Evolutionary conservation across 2,797 vertebrate genomes (phyloP).

Genomic region (Nasua narica): DNA sequence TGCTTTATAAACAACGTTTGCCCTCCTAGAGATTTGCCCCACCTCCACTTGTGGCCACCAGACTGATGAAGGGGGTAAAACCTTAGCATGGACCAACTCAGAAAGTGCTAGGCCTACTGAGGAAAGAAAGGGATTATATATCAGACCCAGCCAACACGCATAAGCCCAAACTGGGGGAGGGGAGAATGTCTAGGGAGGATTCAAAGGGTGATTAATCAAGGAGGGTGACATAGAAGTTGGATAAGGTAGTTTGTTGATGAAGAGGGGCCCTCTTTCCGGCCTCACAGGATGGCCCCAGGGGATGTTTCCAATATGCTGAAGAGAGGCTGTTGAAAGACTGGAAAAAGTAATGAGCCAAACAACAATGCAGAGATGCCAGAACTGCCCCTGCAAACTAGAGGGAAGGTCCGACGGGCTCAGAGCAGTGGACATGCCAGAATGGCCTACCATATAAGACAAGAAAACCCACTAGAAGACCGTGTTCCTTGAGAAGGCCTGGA

Average conservation of each 20-base stretch:
- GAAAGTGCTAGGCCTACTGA: neutral
- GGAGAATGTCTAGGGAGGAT: neutral
- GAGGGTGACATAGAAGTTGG: neutral
- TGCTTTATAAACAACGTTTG: neutral
- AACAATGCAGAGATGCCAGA: neutral
- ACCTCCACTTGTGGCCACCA: neutral
- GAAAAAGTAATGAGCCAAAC: neutral
- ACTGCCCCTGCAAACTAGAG: neutral
- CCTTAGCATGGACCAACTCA: neutral
- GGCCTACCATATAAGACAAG: neutral
- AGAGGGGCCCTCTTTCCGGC: neutral
- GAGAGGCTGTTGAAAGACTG: neutral
- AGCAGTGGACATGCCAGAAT: neutral
- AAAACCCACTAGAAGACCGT: neutral
- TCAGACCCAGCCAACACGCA: neutral
- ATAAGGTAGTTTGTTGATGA: neutral
- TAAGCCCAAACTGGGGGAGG: neutral
- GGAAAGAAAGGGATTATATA: neutral
- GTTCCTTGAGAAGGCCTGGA: neutral
- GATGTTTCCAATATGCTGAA: neutral
- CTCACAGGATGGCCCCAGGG: neutral
- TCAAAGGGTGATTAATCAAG: neutral
- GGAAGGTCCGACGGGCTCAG: neutral
- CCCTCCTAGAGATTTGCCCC: neutral
- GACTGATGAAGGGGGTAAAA: neutral